phyloP scores from a whole-genome alignment of 2,113 vertebrate genomes.

The Stegostoma tigrinum region DNA sequence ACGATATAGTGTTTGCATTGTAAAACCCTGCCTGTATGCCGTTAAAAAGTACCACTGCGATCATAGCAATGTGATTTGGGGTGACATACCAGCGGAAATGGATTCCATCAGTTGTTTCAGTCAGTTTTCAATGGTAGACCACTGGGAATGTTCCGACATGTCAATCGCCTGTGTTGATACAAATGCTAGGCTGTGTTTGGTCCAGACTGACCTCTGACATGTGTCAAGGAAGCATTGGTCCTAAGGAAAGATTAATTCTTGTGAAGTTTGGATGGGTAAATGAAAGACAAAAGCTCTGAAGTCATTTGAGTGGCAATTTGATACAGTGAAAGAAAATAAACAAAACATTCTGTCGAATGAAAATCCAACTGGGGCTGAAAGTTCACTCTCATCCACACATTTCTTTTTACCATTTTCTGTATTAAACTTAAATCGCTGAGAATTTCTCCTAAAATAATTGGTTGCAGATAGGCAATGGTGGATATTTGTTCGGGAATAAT shows the following conservation, averaged over 20 bases:
- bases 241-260: background rate
- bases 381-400: background rate
- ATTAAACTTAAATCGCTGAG: background rate
- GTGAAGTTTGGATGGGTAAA: background rate
- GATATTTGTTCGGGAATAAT: background rate
- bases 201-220: background rate
- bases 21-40: background rate
- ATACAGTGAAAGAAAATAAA: background rate
- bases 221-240: background rate
- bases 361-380: background rate
- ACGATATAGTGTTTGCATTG: background rate
- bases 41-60: background rate
- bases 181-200: background rate
- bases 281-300: background rate
- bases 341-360: background rate
- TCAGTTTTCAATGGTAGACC: background rate
- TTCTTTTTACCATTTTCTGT: background rate
- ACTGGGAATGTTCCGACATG: background rate
- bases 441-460: background rate
- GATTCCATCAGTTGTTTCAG: background rate
- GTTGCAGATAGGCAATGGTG: background rate
- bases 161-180: background rate
- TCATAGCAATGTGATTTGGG: background rate
- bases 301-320: background rate
- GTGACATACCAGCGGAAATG: too few relatives aligned